Evolutionary conservation across 2,888 invertebrate genomes (phyloP), one percentile per base, ranked within the genome.

Genomic region (Ennomos quercinarius): DNA sequence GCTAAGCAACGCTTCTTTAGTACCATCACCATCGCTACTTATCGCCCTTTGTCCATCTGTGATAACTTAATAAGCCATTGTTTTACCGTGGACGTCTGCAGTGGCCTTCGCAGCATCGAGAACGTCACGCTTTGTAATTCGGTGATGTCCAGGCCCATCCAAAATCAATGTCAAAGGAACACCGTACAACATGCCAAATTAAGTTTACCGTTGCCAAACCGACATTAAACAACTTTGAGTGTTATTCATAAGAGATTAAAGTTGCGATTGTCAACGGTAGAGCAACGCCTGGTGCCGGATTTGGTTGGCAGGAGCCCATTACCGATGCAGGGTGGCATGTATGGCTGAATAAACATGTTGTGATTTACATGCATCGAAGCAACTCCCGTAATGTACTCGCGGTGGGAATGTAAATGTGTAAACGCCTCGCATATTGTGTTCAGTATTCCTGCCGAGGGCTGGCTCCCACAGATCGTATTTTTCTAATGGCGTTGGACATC

Each of bases 281-380:
- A 56, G 63, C 52, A 55, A 44, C 38, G 42, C 59, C 45, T 55
- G 61, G 60, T 65, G 71, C 61, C 70, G 71, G 65, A 70, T 75
- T 78, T 78, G 77, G 75, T 76, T 63, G 70, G 52, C 55, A 74
- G 73, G 51, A 68, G 70, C 76, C 72, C 81, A 89, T 89, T 88
- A 87, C 76, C 78, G 84, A 90, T 90, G 88, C 91, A 86, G 84
- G 86, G 82, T 86, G 82, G 83, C 84, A 78, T 79, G 81, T 84
- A 82, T 80, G 80, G 81, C 84, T 89, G 91, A 91, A 91, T 91
- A 90, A 88, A 90, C 91, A 90, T 87, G 80, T 79, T 77, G 74
- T 86, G 78, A 89, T 92, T 91, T 87, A 88, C 90, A 92, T 92
- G 91, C 91, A 90, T 86, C 88, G 85, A 78, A 84, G 90, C 82